These are phyloP conservation scores for Lottia scabra DNA, from an alignment of 2,888 invertebrate genomes.

Conservation along the genomic window DNA sequence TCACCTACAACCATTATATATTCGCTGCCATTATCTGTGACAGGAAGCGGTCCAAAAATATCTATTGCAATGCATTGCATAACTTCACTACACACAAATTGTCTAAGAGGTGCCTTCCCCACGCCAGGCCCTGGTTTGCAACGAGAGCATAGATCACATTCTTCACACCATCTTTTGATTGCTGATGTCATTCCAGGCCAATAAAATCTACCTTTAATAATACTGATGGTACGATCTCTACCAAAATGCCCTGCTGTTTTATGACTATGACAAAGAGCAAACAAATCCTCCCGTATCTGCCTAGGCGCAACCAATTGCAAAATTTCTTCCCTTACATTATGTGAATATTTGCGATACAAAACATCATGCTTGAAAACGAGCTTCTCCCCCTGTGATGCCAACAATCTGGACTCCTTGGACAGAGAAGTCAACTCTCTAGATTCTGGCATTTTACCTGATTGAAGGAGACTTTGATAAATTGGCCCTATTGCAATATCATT, in stretches of 20 bases:
- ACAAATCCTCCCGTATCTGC: constrained; percentile 16
- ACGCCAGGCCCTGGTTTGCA: constrained; percentile 34
- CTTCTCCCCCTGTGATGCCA: neutral
- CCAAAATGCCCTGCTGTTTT: constrained; percentile 31
- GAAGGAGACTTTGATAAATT: neutral
- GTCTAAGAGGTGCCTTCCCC: constrained; percentile 28
- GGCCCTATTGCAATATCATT: neutral
- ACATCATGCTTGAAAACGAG: constrained; percentile 3
- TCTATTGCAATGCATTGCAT: constrained; percentile 28
- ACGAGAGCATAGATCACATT: constrained; percentile 30
- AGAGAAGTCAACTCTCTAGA: neutral
- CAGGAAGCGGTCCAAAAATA: constrained; percentile 23
- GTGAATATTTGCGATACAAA: constrained; percentile 14
- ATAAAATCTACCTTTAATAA: constrained; percentile 25
- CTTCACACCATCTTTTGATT: constrained; percentile 26
- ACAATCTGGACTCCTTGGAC: neutral
- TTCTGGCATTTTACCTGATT: neutral
- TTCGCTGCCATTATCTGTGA: constrained; percentile 5
- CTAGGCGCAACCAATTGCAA: constrained; percentile 26
- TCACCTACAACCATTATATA: neutral
- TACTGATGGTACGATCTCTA: constrained; percentile 25
- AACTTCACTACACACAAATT: constrained; percentile 12
- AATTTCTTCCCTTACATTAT: neutral
- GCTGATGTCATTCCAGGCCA: constrained; percentile 27
- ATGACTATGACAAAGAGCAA: constrained; percentile 23